phyloP scores from a whole-genome alignment of 2,888 invertebrate species.

The Rotaria macrura region DNA sequence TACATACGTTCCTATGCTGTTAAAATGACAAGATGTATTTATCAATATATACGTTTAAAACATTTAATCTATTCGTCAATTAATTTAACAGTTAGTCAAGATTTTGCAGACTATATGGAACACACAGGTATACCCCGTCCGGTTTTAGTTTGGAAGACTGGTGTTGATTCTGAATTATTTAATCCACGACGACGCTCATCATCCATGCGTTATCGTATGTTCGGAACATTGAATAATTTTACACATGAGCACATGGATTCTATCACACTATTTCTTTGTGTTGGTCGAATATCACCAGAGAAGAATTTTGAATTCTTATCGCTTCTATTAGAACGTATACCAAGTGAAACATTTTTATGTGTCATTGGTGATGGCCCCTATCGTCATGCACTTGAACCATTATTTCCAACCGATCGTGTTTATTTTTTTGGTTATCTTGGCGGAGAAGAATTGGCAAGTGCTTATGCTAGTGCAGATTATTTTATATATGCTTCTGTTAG shows the following conservation, averaged over 20 bases:
- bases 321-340: conserved; percentile 21
- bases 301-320: conserved; percentile 33
- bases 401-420: conserved; percentile 29
- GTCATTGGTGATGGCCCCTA: conserved; percentile 33
- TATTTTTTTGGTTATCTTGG: conserved; percentile 32
- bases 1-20: conserved; percentile 21
- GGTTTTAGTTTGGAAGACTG: conserved; percentile 33
- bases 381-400: conserved; percentile 21
- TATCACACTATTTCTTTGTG: conserved; percentile 25
- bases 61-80: conserved; percentile 22
- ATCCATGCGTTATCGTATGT: conserved; percentile 28
- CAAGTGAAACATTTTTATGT: conserved; percentile 25
- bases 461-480: conserved; percentile 33
- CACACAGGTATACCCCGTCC: conserved; percentile 21
- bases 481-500: conserved; percentile 33
- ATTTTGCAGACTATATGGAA: conserved; percentile 28
- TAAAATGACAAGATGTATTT: not conserved
- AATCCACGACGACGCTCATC: conserved; percentile 11
- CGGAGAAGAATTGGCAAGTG: conserved; percentile 26
- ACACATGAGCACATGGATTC: conserved; percentile 22
- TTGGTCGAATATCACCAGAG: conserved; percentile 33
- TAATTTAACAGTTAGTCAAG: conserved; percentile 32
- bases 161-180: conserved; percentile 31
- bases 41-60: conserved; percentile 26
- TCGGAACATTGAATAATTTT: conserved; percentile 18